These are phyloP conservation scores for Nixonia krombeini DNA, from an alignment of 1,140 invertebrate genomes.

Conservation along the genomic window DNA sequence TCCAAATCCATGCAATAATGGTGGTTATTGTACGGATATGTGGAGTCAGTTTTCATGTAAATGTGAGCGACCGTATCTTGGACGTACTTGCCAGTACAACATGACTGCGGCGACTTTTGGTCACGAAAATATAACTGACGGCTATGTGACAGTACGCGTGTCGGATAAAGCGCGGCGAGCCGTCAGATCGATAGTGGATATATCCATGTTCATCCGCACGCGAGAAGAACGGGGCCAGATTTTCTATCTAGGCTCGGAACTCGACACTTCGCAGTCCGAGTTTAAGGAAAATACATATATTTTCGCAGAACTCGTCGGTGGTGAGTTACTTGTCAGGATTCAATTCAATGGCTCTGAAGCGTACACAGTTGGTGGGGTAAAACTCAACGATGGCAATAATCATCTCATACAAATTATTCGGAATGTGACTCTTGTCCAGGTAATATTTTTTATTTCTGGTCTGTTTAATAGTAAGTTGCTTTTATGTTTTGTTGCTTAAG, in stretches of 20 bases:
- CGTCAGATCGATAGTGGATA: conserved; percentile 85
- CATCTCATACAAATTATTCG: conserved; percentile 87
- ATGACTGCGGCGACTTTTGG: conserved; percentile 92
- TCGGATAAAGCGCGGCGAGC: conserved; percentile 77
- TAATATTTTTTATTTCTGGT: no score
- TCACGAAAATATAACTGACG: conserved; percentile 83
- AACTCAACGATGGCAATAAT: conserved; percentile 87
- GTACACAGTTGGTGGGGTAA: conserved; percentile 85
- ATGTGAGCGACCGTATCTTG: conserved; percentile 89
- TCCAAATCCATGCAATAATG: conserved; percentile 88
- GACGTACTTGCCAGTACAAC: conserved; percentile 89
- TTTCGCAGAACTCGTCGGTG: conserved; percentile 81
- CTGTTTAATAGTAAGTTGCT: no score
- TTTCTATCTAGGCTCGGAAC: conserved; percentile 88
- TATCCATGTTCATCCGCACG: conserved; percentile 94
- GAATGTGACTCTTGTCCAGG: conserved; percentile 84
- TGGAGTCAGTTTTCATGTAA: conserved; percentile 91
- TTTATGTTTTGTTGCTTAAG: no score
- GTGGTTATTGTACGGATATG: conserved; percentile 88
- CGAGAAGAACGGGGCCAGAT: conserved; percentile 86
- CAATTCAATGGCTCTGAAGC: conserved; percentile 87
- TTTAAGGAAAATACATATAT: conserved; percentile 79
- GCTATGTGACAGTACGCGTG: conserved; percentile 81
- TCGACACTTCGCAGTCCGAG: conserved; percentile 62
- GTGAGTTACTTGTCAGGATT: conserved; percentile 83